These are phyloP conservation scores for Clarias macrocephalus DNA, from an alignment of 2,113 vertebrate species.

Conservation along the genomic window DNA sequence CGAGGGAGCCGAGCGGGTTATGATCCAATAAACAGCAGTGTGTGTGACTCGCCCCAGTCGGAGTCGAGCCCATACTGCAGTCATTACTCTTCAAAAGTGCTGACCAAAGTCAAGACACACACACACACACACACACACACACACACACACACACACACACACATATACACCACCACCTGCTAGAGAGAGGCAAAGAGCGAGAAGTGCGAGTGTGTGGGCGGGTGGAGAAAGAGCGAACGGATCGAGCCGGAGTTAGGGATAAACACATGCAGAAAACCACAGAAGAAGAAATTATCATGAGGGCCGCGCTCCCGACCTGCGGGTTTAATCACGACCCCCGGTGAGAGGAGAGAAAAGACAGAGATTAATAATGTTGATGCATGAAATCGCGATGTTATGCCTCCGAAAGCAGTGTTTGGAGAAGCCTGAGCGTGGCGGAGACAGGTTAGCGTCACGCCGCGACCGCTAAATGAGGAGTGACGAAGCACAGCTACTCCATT, in stretches of 20 bases:
- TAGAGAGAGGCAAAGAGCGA: slow-evolving; percentile 28
- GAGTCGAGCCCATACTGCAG: slow-evolving; percentile 58
- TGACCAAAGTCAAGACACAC: slow-evolving; percentile 70
- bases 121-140: slow-evolving; percentile 41
- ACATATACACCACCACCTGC: slow-evolving; percentile 49
- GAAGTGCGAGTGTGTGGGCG: neutral
- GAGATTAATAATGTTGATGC: slow-evolving; percentile 52
- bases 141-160: slow-evolving; percentile 54
- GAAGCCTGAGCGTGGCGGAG: slow-evolving; percentile 42
- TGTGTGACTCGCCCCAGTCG: slow-evolving; percentile 57
- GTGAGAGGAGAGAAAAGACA: slow-evolving; percentile 42
- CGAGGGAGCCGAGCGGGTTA: slow-evolving; percentile 44
- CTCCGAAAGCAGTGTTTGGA: slow-evolving; percentile 47
- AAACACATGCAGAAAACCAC: neutral
- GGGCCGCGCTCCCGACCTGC: neutral
- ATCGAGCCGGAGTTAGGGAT: neutral
- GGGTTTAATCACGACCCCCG: slow-evolving; percentile 37
- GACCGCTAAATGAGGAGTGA: slow-evolving; percentile 2
- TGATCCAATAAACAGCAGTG: slow-evolving; percentile 64
- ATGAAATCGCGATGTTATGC: slow-evolving; percentile 49
- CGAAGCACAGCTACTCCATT: neutral
- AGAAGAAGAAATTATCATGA: neutral
- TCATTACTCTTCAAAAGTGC: slow-evolving; percentile 75
- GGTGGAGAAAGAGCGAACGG: neutral
- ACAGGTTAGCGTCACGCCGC: slow-evolving; percentile 38